Evolutionary conservation across 2,888 invertebrate genomes (phyloP), one percentile per base, ranked within the genome.

Genomic region (Aromia moschata): DNA sequence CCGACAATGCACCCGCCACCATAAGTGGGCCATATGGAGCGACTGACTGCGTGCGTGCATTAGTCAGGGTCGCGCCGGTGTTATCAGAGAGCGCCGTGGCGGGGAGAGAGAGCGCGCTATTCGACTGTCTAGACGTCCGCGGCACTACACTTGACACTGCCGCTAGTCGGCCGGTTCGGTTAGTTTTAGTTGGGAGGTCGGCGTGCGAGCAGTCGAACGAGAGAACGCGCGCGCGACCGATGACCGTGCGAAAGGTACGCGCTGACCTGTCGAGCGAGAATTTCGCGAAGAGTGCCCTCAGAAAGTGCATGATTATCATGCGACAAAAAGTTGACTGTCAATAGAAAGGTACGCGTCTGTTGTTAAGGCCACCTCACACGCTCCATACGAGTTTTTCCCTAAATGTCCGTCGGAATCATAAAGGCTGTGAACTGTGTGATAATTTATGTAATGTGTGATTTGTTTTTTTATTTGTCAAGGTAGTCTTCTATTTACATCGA

Each of bases 221-320:
- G 37, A 25, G 47, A 2, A 46, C 56, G 62, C 15, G 55, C 47
- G 56, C 40, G 52, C 59, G 59, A 45, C 53, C 44, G 33, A 62
- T 58, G 56, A 62, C 54, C 56, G 65, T 62, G 49, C 51, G 59
- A 57, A 57, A 41, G 52, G 57, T 65, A 37, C 53, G 44, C 45
- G 52, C 53, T 54, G 45, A 56, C 62, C 37, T 49, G 14, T 11
- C 37, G 14, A 41, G 61, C 47, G 65, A 67, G 52, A 70, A 72
- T 66, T 55, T 77, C 53, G 70, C 78, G 52, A 77, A 77, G 70
- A 76, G 76, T 70, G 74, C 78, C 47, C 69, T 78, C 66, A 73
- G 78, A 68, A 79, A 80, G 77, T 80, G 78, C 71, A 71, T 78
- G 33, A 68, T 70, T 73, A 79, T 76, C 68, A 79, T 80, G 79